Percentiles rank a stretch among this genome's conserved stretches.
Conservation (phyloP, 1,140 invertebrate genomes). For the Drosophila serrata region DNA sequence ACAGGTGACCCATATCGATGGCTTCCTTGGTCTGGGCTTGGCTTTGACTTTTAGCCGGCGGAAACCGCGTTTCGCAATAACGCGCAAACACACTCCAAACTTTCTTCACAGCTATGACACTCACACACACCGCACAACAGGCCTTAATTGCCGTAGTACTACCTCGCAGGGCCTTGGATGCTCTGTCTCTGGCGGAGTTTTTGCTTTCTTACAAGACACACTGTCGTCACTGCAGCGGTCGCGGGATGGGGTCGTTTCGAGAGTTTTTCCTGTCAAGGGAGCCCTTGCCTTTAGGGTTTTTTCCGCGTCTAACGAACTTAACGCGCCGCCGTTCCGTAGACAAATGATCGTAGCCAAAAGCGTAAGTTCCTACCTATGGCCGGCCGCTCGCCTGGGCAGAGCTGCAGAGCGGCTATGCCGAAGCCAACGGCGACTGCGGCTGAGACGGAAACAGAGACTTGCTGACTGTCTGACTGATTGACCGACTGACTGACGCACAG, state of each 20-base stretch:
- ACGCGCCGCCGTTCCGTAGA: conserved; percentile 81
- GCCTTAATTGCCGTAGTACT: conserved; percentile 67
- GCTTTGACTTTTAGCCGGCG: conserved; percentile 34
- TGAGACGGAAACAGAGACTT: conserved; percentile 29
- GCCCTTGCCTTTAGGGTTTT: conserved; percentile 19
- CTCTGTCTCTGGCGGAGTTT: conserved; percentile 48
- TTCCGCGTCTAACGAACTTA: conserved; percentile 79
- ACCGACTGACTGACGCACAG: conserved; percentile 67
- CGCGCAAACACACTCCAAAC: conserved; percentile 51
- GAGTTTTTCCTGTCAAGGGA: conserved; percentile 10
- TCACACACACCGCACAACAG: conserved; percentile 48
- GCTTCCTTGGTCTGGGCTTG: conserved; percentile 27
- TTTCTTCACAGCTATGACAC: conserved; percentile 80
- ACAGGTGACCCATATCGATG: conserved; percentile 74
- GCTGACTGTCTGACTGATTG: conserved; percentile 73
- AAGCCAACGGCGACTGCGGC: conserved; percentile 27
- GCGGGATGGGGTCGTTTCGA: conserved; percentile 27
- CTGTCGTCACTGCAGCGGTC: conserved; percentile 21
- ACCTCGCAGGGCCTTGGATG: conserved; percentile 31
- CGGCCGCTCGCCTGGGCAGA: conserved; percentile 48
- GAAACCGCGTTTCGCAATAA: conserved; percentile 66
- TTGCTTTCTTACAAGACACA: conserved; percentile 35
- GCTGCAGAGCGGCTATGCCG: conserved; percentile 11
- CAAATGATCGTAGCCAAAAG: conserved; percentile 83
- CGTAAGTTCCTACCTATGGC: conserved; percentile 76